A percentile compares a stretch with the other conserved stretches of the same genome.
Conservation (phyloP, 2,888 invertebrate genomes). For the Rhaphigaster nebulosa region DNA sequence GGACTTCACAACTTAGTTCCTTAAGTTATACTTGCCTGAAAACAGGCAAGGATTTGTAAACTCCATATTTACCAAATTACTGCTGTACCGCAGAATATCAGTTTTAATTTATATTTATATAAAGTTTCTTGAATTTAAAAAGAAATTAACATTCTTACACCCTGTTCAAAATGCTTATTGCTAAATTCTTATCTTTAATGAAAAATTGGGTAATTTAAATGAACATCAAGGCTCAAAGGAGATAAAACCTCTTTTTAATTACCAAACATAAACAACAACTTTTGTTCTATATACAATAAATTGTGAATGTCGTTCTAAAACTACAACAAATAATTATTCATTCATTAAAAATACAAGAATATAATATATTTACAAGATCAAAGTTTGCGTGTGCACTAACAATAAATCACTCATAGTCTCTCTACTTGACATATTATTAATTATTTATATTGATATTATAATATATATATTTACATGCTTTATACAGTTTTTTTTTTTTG, state of each 20-base stretch:
- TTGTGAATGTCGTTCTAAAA: conserved; percentile 53
- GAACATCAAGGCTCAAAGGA: conserved; percentile 6
- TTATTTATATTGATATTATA: conserved; percentile 21
- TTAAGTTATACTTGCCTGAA: not conserved
- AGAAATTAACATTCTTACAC: too few relatives aligned
- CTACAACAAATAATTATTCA: conserved; percentile 61
- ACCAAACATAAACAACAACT: conserved; percentile 65
- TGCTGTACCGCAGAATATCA: too few relatives aligned
- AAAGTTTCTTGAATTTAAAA: too few relatives aligned
- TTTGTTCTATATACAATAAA: conserved; percentile 58
- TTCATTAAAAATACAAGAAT: conserved; percentile 64
- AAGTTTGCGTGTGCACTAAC: conserved; percentile 53
- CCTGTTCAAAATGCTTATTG: too few relatives aligned
- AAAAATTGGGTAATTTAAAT: not conserved
- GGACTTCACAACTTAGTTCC: not conserved
- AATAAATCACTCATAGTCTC: conserved; percentile 42
- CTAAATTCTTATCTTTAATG: not conserved
- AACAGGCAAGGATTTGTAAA: not conserved
- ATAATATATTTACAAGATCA: conserved; percentile 63
- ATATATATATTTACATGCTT: conserved; percentile 8
- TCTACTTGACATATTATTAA: conserved; percentile 29
- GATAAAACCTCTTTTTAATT: conserved; percentile 60
- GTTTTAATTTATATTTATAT: too few relatives aligned
- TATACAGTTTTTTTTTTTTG: not conserved
- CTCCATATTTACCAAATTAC: too few relatives aligned